phyloP scores from a whole-genome alignment of 2,888 invertebrate genomes.

The Xestoiulus laeticollis region DNA sequence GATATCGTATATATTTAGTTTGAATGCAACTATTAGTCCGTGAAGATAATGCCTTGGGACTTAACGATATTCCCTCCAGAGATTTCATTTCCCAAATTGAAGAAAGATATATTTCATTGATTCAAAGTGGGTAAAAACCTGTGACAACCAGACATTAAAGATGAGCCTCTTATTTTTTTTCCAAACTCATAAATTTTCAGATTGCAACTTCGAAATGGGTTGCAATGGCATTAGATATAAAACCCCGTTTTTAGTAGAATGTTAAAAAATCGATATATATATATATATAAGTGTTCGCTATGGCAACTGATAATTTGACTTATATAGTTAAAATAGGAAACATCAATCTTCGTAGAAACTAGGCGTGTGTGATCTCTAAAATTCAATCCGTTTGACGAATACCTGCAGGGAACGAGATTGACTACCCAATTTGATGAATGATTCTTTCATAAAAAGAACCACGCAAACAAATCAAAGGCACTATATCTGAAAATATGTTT shows the following conservation, averaged over 20 bases:
- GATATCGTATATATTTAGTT: no score
- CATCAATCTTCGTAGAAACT: neutral
- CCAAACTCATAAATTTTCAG: neutral
- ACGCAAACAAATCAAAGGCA: neutral
- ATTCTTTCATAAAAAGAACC: neutral
- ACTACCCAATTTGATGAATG: neutral
- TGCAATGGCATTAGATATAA: no score
- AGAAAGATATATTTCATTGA: neutral
- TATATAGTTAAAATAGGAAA: neutral
- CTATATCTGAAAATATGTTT: neutral
- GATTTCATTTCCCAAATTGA: conserved; percentile 9
- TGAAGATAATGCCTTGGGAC: neutral
- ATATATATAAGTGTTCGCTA: neutral
- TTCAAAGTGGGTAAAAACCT: neutral
- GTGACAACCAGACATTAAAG: neutral
- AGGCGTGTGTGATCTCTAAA: neutral
- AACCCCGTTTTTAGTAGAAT: neutral
- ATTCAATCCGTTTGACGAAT: neutral
- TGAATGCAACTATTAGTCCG: neutral
- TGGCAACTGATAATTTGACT: neutral
- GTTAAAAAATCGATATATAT: neutral
- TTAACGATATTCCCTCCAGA: neutral
- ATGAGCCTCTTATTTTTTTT: neutral
- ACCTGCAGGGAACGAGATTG: neutral
- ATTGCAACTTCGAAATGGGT: neutral